Base-by-base conservation (phyloP, 2,888 invertebrate species). In the Augochlorella aurata region DNA sequence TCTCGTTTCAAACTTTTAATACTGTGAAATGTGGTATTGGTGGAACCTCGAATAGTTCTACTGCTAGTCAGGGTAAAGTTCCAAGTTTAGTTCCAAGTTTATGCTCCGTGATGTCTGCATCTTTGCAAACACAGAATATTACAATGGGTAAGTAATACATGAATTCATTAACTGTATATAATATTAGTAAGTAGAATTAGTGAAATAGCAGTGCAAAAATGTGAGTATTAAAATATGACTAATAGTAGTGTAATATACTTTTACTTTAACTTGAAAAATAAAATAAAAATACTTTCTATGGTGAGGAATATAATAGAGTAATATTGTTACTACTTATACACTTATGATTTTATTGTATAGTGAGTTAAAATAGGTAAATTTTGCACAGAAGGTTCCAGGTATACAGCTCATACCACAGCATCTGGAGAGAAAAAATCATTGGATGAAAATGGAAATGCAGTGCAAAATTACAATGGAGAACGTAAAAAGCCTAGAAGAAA, bases 371-470 rank as follows among this genome's bases (percentile, higher is more conserved):
- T 72, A 45, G 52, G 18, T 77, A 73, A 52, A 74, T 82, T 85
- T 82, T 77, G 67, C 79, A 71, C 80, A 88, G 89, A 88, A 89
- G 87, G 87, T 63, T 75, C 89, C 29, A 87, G 89, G 81, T 87
- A 88, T 63, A 70, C 88, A 72, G 77, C 91, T 69, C 92, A 91
- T 78, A 92, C 92, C 77, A 89, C 90, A 49, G 88, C 91, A 29
- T 88, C 92, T 67, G 91, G 90, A 69, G 93, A 93, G 61, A 93
- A 95, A 95, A 96, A 96, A 93, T 95, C 96, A 84, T 94, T 96
- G 83, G 97, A 97, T 94, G 97, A 97, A 94, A 97, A 97, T 92
- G 97, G 97, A 82, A 97, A 97, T 93, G 95, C 97, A 54, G 94
- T 97, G 76, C 95, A 95, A 91, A 95, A 90, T 52, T 92, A 92